These are phyloP conservation scores for Ornithoptera priamus DNA, from an alignment of 2,888 invertebrate genomes.

Conservation along the genomic window DNA sequence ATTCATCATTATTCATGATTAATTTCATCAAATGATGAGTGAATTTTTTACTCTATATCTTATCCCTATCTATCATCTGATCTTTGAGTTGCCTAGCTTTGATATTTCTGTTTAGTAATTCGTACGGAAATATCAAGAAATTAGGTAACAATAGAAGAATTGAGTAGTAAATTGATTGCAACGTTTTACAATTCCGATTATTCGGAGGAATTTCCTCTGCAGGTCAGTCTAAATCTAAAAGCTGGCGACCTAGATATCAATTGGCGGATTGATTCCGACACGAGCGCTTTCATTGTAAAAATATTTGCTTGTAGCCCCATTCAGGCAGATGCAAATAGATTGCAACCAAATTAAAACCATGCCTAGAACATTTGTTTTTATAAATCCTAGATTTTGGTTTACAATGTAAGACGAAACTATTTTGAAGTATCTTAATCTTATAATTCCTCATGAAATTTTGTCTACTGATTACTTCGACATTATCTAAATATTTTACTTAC, in stretches of 20 bases:
- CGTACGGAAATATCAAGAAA: too few species aligned
- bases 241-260: slow-evolving; percentile 26
- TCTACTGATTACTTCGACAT: too few species aligned
- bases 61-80: background rate
- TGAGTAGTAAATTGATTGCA: background rate
- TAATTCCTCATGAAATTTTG: too few species aligned
- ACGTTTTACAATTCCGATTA: background rate
- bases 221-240: slow-evolving; percentile 18
- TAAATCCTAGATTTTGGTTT: too few species aligned
- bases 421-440: too few species aligned
- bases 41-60: too few species aligned
- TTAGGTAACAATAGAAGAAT: background rate
- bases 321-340: slow-evolving; percentile 19
- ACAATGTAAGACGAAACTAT: too few species aligned
- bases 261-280: slow-evolving; percentile 14
- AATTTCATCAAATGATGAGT: too few species aligned
- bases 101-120: too few species aligned
- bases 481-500: too few species aligned
- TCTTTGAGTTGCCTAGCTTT: background rate
- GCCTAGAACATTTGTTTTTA: slow-evolving; percentile 7
- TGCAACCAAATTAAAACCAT: slow-evolving; percentile 17
- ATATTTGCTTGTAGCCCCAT: slow-evolving; percentile 20
- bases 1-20: too few species aligned
- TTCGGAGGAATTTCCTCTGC: background rate
- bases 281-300: slow-evolving; percentile 23